Base-by-base conservation (phyloP, 1,140 invertebrate species). In the Drosophila equinoxialis region DNA sequence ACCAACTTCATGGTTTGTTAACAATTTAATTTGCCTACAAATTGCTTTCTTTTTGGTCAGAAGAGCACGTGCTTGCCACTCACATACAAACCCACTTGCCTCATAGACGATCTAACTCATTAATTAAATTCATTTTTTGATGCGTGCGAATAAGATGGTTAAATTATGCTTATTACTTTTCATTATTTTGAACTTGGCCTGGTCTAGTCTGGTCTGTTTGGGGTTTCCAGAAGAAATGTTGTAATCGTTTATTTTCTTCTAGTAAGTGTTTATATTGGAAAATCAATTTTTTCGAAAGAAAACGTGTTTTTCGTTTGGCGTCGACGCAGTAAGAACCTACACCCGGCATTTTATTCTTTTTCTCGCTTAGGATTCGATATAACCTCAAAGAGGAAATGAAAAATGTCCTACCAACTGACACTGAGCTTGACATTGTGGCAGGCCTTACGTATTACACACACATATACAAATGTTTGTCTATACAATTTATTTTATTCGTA, bases 1-100 rank as follows among this genome's bases (percentile, higher is more conserved):
- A 87, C 84, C 79, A 87, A 87, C 83, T 87, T 87, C 84, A 89
- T 81, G 84, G 63, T 87, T 89, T 80, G 80, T 87, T 87, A 80
- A 81, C 77, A 80, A 77, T 77, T 89, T 89, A 87, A 84, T 89
- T 78, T 89, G 80, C 68, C 84, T 87, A 87, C 80, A 87, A 87
- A 89, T 87, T 76, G 73, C 63, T 63, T 57, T 73, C 68, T 76
- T 65, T 55, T 73, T 61, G 67, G 62, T 71, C 72, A 72, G 42
- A 54, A 48, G 30, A 33, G 73, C 76, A 79, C 72, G 72, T 77
- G 75, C 66, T 74, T 35, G 63, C 54, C 62, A 10, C 45, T 8
- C 45, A 48, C 30, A 30, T 30, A 30, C 30, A 30, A 30, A 30
- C 45, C 5, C 35, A 37, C 35, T 37, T 37, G 37, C 37, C 37